Evolutionary conservation across 2,113 vertebrate genomes (phyloP).

Genomic region (Halichoeres trimaculatus): DNA sequence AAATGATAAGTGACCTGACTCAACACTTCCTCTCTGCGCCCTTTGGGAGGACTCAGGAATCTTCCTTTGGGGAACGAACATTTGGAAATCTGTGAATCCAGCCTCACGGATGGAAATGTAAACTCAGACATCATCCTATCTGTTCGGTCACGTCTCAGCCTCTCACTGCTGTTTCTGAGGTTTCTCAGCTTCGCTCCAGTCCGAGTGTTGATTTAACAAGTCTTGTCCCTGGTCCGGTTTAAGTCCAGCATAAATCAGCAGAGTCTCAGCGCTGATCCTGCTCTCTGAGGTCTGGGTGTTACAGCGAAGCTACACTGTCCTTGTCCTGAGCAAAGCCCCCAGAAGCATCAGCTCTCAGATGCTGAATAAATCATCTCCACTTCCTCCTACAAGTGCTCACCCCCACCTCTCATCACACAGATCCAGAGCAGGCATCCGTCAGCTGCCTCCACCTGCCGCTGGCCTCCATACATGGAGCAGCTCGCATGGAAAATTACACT

Average conservation of each 20-base stretch:
- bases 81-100: neutral
- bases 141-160: too few species aligned
- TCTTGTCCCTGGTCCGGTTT: slow-evolving; percentile 9
- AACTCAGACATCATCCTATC: neutral
- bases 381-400: slow-evolving; percentile 68
- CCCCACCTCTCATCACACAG: slow-evolving; percentile 78
- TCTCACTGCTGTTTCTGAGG: neutral
- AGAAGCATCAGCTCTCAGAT: slow-evolving; percentile 56
- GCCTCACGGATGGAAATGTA: neutral
- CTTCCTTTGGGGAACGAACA: neutral
- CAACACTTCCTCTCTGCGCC: neutral
- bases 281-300: slow-evolving; percentile 44
- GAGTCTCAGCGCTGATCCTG: slow-evolving; percentile 46
- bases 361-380: slow-evolving; percentile 74
- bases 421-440: slow-evolving; percentile 73
- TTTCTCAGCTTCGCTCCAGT: neutral
- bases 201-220: slow-evolving; percentile 17
- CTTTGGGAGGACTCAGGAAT: neutral
- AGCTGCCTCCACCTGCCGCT: slow-evolving; percentile 66
- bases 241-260: slow-evolving; percentile 51
- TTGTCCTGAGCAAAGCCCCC: slow-evolving; percentile 68
- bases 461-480: slow-evolving; percentile 78
- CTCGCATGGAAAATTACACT: slow-evolving; percentile 80
- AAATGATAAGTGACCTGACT: neutral
- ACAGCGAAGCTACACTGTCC: slow-evolving; percentile 50